Evolutionary conservation across 2,113 vertebrate genomes (phyloP), one percentile per base, ranked within the genome.

Genomic region (Kryptolebias marmoratus): DNA sequence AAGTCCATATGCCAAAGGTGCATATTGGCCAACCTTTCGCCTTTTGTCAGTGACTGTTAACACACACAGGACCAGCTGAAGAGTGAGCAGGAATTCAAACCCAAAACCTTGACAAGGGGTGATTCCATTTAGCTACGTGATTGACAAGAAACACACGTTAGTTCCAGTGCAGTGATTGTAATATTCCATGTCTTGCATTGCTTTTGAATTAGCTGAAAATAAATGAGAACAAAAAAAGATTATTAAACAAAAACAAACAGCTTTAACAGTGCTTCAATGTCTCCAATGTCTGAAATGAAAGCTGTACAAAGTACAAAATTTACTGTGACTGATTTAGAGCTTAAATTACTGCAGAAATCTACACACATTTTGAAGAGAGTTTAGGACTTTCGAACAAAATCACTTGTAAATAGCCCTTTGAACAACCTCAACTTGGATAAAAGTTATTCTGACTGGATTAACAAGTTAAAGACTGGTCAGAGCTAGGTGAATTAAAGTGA

Each of bases 41-140:
- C 95, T 91, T 48, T 95, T 88, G 75, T 97, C 95, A 0, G 92
- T 93, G 56, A 94, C 93, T 32, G 94, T 94, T 0, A 96, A 86
- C 65, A 95, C 93, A 0, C 95, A 96, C 9, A 96, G 87, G 62
- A 96, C 94, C 75, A 96, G 81, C 85, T 96, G 95, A 72, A 96
- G 92, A 1, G 94, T 96, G 49, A 91, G 93, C 0, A 95, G 93
- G 77, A 96, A 94, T 70, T 96, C 93, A 0, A 95, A 90, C 1
- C 92, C 94, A 52, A 96, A 90, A 13, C 94, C 95, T 87, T 97
- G 94, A 10, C 86, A 86, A 0, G 91, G 57, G 2, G 90, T 92
- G 84, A 96, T 86, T 45, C 50, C 80, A 50, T 91, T 88, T 16
- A 90, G 82, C 87, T 89, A 71, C 14, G 81, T 55, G 15, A 49